Evolutionary conservation across 2,113 vertebrate genomes (phyloP), one percentile per base, ranked within the genome.

Genomic region (Tetrao urogallus): DNA sequence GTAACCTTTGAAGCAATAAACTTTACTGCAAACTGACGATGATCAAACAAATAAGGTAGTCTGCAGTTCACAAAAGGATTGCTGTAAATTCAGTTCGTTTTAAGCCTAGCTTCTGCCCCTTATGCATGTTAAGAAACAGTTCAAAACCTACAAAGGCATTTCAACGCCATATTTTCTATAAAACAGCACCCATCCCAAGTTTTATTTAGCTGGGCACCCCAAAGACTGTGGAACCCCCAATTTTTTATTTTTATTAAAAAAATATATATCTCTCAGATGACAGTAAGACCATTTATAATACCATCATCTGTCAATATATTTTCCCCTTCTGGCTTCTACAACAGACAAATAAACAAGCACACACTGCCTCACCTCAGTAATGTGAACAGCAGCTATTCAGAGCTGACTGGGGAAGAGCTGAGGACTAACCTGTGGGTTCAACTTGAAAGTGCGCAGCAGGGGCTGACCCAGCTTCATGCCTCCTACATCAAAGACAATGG

Each of bases 381-480:
- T 0, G 9, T 3, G 40, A 75, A 81, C 60, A 76, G 25, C 66
- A 73, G 77, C 36, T 77, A 6, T 34, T 47, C n/a, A 38, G 21
- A 60, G 70, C 2, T 32, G 38, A 67, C 17, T 18, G 36, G 7
- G 36, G 19, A 47, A 58, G 60, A 69, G 64, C 4, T 56, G 48
- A 11, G 5, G 5, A 60, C 97, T 95, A 60, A 98, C 98, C 97
- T 97, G 86, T 4, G 90, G 38, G 78, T 97, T 93, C 74, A 98
- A 56, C 5, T 7, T 74, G 87, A 98, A 98, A 64, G 87, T 97
- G 30, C 87, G 84, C 69, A 81, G 94, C 77, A 96, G 28, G 19
- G 92, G 95, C 52, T 72, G 93, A 10, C 97, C 97, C 0, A 2
- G 94, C 57, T 94, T 94, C 86, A 98, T 94, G 76, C 86, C 97